Conservation (phyloP, 2,797 vertebrate genomes). For the Gallinago stenura region DNA sequence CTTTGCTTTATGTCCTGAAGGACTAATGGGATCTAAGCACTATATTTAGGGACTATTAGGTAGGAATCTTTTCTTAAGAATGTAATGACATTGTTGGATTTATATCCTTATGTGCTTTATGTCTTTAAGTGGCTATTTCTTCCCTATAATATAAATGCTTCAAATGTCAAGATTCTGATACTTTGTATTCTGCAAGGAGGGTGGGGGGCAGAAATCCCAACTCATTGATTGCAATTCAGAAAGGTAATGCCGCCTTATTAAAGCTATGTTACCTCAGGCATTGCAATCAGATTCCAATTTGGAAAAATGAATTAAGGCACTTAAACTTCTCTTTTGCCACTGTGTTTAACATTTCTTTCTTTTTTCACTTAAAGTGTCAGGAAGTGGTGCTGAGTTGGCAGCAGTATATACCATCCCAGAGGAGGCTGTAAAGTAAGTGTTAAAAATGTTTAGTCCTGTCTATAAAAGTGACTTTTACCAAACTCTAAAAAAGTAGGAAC, state of each 20-base stretch:
- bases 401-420: constrained; percentile 38
- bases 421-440: constrained; percentile 56
- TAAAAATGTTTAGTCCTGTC: constrained; percentile 52
- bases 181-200: neutral
- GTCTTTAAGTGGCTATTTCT: neutral
- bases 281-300: neutral
- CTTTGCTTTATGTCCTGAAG: neutral
- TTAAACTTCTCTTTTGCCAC: constrained; percentile 9
- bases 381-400: constrained; percentile 49
- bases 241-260: neutral
- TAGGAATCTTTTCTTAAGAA: neutral
- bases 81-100: neutral
- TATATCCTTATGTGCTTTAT: neutral
- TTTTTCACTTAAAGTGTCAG: constrained; percentile 19
- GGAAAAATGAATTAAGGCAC: neutral
- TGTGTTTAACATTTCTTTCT: constrained; percentile 27
- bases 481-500: neutral
- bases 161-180: neutral
- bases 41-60: neutral
- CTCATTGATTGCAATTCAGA: neutral
- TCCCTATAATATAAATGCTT: neutral
- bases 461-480: constrained; percentile 46
- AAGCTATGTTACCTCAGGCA: neutral
- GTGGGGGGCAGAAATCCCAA: neutral
- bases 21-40: neutral